A percentile compares a stretch with the other conserved stretches of the same genome.
Evolutionary conservation across 2,888 invertebrate genomes (phyloP).

Genomic region (Cosmorhoe ocellata): DNA sequence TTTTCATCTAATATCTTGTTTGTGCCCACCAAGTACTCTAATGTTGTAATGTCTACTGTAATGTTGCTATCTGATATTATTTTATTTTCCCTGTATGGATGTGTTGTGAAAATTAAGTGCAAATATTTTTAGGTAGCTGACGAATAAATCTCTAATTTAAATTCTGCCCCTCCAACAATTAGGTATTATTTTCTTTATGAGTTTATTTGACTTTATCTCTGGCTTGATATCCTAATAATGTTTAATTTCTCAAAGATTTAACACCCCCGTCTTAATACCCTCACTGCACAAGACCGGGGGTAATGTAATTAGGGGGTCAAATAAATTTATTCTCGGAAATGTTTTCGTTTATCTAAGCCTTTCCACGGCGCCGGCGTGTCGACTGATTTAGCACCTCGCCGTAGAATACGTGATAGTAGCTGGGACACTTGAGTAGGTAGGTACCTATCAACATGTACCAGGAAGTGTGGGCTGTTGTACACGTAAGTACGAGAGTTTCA

Average conservation of each 20-base stretch:
- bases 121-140: too few species aligned
- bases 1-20: too few species aligned
- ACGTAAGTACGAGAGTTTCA: background rate
- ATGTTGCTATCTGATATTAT: too few species aligned
- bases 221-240: background rate
- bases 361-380: conserved; percentile 45
- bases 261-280: background rate
- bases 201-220: too few species aligned
- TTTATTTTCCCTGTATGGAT: too few species aligned
- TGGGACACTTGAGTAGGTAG: background rate
- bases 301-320: conserved; percentile 59
- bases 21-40: too few species aligned
- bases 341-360: conserved; percentile 64
- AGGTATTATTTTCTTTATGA: too few species aligned
- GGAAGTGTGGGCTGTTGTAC: background rate
- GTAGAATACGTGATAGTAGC: conserved; percentile 15
- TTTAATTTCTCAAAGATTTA: conserved; percentile 4
- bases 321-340: conserved; percentile 58
- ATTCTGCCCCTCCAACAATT: too few species aligned
- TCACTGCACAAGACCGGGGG: conserved; percentile 24
- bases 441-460: background rate
- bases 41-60: too few species aligned
- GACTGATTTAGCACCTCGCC: conserved; percentile 47
- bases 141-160: too few species aligned
- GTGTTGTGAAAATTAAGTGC: too few species aligned